phyloP scores from a whole-genome alignment of 1,140 invertebrate species.

The Aporrectodea caliginosa region DNA sequence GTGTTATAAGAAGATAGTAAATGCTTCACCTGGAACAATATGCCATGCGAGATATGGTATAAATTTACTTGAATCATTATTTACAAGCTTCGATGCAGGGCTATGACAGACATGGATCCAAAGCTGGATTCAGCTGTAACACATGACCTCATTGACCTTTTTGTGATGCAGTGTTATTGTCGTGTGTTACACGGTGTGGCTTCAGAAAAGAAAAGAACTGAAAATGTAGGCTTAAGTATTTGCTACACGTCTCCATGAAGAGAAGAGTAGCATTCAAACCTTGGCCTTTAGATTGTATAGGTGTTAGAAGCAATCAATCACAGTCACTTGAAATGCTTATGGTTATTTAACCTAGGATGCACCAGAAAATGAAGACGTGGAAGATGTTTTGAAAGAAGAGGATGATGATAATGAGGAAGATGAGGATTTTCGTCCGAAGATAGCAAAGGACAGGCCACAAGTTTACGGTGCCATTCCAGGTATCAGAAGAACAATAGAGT shows the following conservation, averaged over 20 bases:
- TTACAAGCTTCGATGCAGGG: too few relatives aligned
- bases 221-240: background rate
- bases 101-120: too few relatives aligned
- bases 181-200: background rate
- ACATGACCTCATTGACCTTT: too few relatives aligned
- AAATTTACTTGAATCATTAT: too few relatives aligned
- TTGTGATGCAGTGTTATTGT: background rate
- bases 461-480: conserved; percentile 44
- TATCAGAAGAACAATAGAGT: conserved; percentile 11
- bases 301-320: background rate
- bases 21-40: too few relatives aligned
- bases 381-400: conserved; percentile 32
- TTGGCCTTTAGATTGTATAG: background rate
- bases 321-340: too few relatives aligned
- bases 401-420: conserved; percentile 35
- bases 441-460: conserved; percentile 39
- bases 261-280: too few relatives aligned
- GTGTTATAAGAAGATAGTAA: too few relatives aligned
- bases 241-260: too few relatives aligned
- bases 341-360: conserved; percentile 11
- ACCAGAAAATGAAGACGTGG: conserved; percentile 14
- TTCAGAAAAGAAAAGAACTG: background rate
- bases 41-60: too few relatives aligned
- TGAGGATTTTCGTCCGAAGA: conserved; percentile 24
- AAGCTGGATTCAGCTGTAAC: too few relatives aligned